Evolutionary conservation across 2,888 invertebrate genomes (phyloP), one percentile per base, ranked within the genome.

Genomic region (Incurvaria masculella): DNA sequence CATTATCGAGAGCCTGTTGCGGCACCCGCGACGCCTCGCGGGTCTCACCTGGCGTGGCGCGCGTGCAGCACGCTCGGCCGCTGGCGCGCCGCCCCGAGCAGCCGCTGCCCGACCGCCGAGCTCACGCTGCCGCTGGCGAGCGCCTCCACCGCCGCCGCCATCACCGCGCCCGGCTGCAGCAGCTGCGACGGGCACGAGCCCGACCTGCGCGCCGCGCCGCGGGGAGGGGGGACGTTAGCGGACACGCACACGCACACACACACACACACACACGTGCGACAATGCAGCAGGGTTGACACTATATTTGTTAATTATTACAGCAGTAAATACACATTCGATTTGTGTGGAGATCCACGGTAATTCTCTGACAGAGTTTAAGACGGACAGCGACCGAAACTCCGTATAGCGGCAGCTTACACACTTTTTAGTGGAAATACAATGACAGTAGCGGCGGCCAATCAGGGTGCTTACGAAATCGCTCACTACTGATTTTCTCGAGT

Each of bases 111-210:
- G 16, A 52, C 48, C 21, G 52, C 52, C 1, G 52, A 52, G 21
- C 52, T 52, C 38, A 52, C 50, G 40, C 52, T 52, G 21, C 52
- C 50, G 10, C 52, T 21, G 14, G 49, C 43, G 17, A 43, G 17
- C n/a, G n/a, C 19, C 14, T 19, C 17, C 16, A 23, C 8, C 45
- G 11, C 57, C 47, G 72, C 62, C 59, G 79, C 72, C 57, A 82
- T 82, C 46, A 73, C 66, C 48, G 88, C 85, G 66, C 85, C 80
- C 61, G 84, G 79, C 67, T 91, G 89, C 62, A 92, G 84, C 69
- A 93, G 82, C 71, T 92, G 93, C 73, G 91, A 92, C 57, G 94
- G 94, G 69, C 92, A 94, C 59, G 94, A 94, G 52, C 94, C 94
- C 61, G 94, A 94, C 83, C 95, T 89, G 75, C 57, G 4, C 62